Conservation (phyloP, 92 coral and sea anemone species). For the Montipora capitata region DNA sequence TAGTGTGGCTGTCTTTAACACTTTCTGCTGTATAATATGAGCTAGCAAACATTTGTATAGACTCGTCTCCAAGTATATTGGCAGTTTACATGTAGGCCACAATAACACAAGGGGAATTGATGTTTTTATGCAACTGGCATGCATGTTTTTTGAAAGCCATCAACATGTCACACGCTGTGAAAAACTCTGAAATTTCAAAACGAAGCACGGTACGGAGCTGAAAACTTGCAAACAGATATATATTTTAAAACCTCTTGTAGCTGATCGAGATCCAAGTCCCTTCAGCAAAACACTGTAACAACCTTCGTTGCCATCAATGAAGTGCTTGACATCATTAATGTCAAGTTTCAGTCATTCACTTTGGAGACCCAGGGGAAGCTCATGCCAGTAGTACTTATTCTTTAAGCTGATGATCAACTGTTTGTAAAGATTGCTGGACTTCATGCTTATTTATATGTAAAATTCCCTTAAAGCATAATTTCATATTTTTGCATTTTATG, state of each 20-base stretch:
- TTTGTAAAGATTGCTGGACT: not conserved
- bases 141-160: not conserved
- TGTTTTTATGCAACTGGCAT: not conserved
- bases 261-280: not conserved
- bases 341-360: slow-evolving; percentile 8
- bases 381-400: slow-evolving; percentile 7
- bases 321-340: not conserved
- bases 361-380: not conserved
- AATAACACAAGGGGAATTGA: too few species aligned
- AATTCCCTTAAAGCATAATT: slow-evolving; percentile 7
- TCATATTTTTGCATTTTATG: slow-evolving; percentile 9
- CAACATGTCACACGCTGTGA: not conserved
- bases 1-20: too few species aligned
- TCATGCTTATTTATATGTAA: not conserved
- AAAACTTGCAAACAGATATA: too few species aligned
- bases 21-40: too few species aligned
- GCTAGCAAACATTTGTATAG: too few species aligned
- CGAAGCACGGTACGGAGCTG: not conserved
- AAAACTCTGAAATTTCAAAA: not conserved
- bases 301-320: slow-evolving; percentile 3
- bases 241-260: too few species aligned
- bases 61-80: too few species aligned
- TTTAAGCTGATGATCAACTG: slow-evolving; percentile 9
- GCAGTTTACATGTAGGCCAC: too few species aligned
- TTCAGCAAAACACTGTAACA: not conserved